Evolutionary conservation across 2,888 invertebrate species (phyloP).

Genomic region (Mesorhabditis spiculigera): DNA sequence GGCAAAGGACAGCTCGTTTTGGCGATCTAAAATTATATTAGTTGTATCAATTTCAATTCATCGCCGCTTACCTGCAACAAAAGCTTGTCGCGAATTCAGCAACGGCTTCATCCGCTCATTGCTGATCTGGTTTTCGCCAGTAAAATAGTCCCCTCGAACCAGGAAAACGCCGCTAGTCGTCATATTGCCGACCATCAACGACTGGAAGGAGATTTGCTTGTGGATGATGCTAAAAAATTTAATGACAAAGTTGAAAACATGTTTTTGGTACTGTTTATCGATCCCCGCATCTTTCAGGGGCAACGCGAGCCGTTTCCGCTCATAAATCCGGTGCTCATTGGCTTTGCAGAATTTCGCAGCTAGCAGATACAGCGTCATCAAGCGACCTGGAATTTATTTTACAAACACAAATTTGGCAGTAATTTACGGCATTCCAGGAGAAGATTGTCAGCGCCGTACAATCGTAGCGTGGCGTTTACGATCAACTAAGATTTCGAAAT

Average conservation of each 20-base stretch:
- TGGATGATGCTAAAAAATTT: neutral
- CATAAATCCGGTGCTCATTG: neutral
- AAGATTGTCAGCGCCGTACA: too few species aligned
- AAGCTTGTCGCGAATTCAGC: neutral
- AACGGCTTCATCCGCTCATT: constrained; percentile 15
- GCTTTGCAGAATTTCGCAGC: neutral
- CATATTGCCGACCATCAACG: neutral
- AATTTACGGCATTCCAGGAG: neutral
- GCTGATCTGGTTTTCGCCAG: constrained; percentile 26
- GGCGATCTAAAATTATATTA: constrained; percentile 16
- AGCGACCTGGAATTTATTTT: neutral
- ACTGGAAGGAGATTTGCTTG: neutral
- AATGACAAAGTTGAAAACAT: neutral
- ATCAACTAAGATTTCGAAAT: too few species aligned
- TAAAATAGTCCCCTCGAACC: constrained; percentile 35
- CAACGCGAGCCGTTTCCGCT: neutral
- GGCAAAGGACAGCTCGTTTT: constrained; percentile 27
- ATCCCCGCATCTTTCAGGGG: neutral
- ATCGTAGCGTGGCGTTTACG: too few species aligned
- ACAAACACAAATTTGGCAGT: constrained; percentile 11
- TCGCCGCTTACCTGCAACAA: constrained; percentile 14
- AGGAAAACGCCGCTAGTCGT: constrained; percentile 24
- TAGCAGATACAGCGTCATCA: neutral
- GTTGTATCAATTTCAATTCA: neutral
- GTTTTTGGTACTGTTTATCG: constrained; percentile 8